Evolutionary conservation across 2,888 invertebrate species (phyloP).

Genomic region (Aspidapion aeneum): DNA sequence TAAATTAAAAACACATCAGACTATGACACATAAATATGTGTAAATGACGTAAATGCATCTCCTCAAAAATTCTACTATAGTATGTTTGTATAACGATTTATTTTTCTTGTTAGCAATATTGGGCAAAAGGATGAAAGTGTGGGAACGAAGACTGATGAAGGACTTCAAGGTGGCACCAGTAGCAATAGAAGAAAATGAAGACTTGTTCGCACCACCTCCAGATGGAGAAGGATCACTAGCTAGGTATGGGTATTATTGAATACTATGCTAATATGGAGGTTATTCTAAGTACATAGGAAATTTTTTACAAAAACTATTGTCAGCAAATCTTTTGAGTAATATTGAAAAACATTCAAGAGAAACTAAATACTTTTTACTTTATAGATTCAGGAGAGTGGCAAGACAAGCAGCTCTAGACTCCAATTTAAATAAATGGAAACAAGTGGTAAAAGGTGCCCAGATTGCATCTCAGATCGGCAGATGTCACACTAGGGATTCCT

Average conservation of each 20-base stretch:
- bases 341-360: no score
- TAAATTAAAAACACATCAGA: no score
- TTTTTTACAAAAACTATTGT: neutral
- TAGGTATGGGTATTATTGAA: conserved; percentile 40
- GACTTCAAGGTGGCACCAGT: conserved; percentile 84
- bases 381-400: conserved; percentile 69
- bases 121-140: conserved; percentile 75
- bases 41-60: no score
- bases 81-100: no score
- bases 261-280: neutral
- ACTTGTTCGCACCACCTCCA: conserved; percentile 44
- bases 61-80: no score
- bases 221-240: conserved; percentile 60
- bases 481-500: conserved; percentile 65
- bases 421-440: conserved; percentile 69
- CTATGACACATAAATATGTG: no score
- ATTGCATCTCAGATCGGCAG: conserved; percentile 74
- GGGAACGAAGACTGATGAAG: conserved; percentile 86
- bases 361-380: no score
- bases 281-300: neutral
- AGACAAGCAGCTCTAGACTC: conserved; percentile 68
- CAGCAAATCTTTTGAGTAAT: no score
- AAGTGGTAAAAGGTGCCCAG: conserved; percentile 59
- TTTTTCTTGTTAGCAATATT: conserved; percentile 60
- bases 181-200: conserved; percentile 55